Evolutionary conservation across 2,888 invertebrate genomes (phyloP).

Genomic region (Erannis defoliaria): DNA sequence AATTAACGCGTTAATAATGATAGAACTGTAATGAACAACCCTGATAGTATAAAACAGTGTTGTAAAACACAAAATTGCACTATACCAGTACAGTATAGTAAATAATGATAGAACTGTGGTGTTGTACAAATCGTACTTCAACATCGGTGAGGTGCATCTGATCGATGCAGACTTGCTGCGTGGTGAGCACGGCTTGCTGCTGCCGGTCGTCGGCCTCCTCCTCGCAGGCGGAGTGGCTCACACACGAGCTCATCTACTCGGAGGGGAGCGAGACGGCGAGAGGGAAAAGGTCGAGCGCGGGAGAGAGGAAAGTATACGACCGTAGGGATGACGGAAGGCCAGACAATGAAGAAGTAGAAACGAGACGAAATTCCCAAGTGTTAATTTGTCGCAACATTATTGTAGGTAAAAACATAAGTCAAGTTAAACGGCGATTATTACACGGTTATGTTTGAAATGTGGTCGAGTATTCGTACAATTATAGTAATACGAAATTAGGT

Average conservation of each 20-base stretch:
- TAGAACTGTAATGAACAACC: too few species aligned
- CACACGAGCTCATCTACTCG: slow-evolving; percentile 69
- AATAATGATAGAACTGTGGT: too few species aligned
- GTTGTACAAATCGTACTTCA: slow-evolving; percentile 89
- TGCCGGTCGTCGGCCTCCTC: slow-evolving; percentile 61
- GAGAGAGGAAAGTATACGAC: neutral
- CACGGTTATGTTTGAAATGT: too few species aligned
- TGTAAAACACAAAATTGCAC: too few species aligned
- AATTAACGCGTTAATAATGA: too few species aligned
- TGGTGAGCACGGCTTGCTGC: slow-evolving; percentile 84
- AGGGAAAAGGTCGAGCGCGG: neutral
- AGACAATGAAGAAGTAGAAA: neutral
- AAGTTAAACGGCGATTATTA: too few species aligned
- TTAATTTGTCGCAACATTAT: too few species aligned
- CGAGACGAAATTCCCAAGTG: neutral
- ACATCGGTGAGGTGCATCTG: slow-evolving; percentile 91
- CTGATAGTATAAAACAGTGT: too few species aligned
- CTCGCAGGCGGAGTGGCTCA: slow-evolving; percentile 38
- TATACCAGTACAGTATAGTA: too few species aligned
- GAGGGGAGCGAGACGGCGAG: neutral
- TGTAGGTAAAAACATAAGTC: too few species aligned
- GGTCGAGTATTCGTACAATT: too few species aligned
- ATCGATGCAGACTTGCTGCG: slow-evolving; percentile 93
- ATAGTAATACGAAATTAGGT: slow-evolving; percentile 5
- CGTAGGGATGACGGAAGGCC: neutral